phyloP scores from a whole-genome alignment of 2,113 vertebrate species.

The Nothoprocta perdicaria region DNA sequence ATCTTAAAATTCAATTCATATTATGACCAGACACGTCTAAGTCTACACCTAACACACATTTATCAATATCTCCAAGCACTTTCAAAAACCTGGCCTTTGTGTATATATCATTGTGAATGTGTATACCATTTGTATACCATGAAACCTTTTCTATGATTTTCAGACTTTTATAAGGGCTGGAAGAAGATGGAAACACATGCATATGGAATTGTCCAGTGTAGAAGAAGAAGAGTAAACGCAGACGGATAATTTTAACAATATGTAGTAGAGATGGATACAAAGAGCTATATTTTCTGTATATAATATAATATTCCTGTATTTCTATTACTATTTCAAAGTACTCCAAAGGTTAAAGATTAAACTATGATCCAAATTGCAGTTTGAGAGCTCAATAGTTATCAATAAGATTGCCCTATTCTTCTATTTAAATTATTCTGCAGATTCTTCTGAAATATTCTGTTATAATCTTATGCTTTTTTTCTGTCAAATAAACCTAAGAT shows the following conservation, averaged over 20 bases:
- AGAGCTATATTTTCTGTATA: neutral
- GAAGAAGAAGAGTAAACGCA: neutral
- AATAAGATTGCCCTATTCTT: neutral
- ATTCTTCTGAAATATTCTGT: neutral
- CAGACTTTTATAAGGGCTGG: neutral
- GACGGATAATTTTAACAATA: neutral
- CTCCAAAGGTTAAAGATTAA: neutral
- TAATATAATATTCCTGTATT: too few species aligned
- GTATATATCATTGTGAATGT: neutral
- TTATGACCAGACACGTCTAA: neutral
- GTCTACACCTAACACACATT: too few species aligned
- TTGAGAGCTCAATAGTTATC: neutral
- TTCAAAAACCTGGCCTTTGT: neutral
- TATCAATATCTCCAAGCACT: neutral
- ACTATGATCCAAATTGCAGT: neutral
- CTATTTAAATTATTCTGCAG: neutral
- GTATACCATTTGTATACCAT: neutral
- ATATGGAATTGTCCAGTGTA: neutral
- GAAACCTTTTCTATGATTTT: neutral
- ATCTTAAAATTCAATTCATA: neutral
- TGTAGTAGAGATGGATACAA: neutral
- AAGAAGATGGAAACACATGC: rapidly evolving
- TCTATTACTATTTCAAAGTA: neutral
- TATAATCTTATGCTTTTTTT: neutral
- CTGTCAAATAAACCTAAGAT: neutral